These are phyloP conservation scores for Avahi laniger DNA, from an alignment of 2,797 vertebrate species.

Conservation along the genomic window DNA sequence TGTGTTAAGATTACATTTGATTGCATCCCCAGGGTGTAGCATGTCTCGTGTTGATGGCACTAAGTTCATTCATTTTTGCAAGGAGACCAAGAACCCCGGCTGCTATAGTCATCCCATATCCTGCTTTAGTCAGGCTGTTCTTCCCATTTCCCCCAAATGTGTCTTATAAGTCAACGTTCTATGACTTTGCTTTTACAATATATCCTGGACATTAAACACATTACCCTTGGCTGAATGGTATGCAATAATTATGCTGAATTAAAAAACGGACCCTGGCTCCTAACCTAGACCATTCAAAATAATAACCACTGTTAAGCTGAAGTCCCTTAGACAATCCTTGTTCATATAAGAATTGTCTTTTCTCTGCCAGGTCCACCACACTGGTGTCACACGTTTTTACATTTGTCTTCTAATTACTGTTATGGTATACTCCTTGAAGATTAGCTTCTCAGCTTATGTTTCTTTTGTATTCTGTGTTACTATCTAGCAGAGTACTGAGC, in stretches of 20 bases:
- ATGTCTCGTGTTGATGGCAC: rapidly evolving
- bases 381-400: background rate
- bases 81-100: background rate
- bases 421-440: background rate
- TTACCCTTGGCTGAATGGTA: background rate
- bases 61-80: background rate
- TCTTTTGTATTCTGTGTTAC: background rate
- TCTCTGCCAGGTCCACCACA: background rate
- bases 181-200: background rate
- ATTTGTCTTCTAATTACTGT: background rate
- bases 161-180: background rate
- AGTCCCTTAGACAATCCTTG: background rate
- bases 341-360: background rate
- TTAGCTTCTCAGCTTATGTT: background rate
- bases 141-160: background rate
- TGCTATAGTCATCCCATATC: background rate
- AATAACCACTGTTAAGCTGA: background rate
- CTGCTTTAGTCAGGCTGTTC: background rate
- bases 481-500: background rate
- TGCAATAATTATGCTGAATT: background rate
- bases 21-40: background rate
- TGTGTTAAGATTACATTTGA: background rate
- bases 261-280: background rate
- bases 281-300: background rate
- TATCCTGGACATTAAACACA: background rate